Evolutionary conservation across 2,113 vertebrate genomes (phyloP).

Genomic region (Microcebus murinus): DNA sequence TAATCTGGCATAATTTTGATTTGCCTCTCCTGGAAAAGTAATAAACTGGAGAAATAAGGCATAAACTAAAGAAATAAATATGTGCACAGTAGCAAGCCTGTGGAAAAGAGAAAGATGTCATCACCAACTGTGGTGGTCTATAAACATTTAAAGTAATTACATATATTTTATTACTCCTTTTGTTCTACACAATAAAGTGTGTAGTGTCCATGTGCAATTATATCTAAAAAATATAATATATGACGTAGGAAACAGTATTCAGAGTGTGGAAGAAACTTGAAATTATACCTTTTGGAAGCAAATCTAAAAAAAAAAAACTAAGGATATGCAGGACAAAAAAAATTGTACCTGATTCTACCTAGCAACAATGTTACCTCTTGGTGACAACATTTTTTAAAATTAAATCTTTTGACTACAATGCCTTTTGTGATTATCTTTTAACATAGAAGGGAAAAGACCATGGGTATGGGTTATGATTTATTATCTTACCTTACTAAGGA

Average conservation of each 20-base stretch:
- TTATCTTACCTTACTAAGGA: conserved; percentile 46
- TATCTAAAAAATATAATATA: background rate
- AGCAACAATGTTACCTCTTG: background rate
- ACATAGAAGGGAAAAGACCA: background rate
- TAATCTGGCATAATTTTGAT: background rate
- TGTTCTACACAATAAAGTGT: background rate
- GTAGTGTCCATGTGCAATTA: background rate
- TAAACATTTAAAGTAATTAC: conserved; percentile 51
- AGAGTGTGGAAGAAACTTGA: background rate
- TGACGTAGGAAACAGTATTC: background rate
- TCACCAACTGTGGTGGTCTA: background rate
- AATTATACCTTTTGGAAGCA: background rate
- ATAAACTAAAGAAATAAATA: background rate
- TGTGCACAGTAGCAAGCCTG: background rate
- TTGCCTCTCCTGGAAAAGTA: background rate
- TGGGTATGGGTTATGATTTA: background rate
- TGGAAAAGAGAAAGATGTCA: background rate
- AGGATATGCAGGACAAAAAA: background rate
- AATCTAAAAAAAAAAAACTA: background rate
- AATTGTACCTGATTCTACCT: background rate
- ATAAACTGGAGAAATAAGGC: background rate
- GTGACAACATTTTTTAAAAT: background rate
- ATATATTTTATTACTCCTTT: conserved; percentile 42
- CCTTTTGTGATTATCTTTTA: background rate
- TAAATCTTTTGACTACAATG: conserved; percentile 21